Conservation (phyloP, 2,113 vertebrate genomes). For the Halcyon senegalensis region DNA sequence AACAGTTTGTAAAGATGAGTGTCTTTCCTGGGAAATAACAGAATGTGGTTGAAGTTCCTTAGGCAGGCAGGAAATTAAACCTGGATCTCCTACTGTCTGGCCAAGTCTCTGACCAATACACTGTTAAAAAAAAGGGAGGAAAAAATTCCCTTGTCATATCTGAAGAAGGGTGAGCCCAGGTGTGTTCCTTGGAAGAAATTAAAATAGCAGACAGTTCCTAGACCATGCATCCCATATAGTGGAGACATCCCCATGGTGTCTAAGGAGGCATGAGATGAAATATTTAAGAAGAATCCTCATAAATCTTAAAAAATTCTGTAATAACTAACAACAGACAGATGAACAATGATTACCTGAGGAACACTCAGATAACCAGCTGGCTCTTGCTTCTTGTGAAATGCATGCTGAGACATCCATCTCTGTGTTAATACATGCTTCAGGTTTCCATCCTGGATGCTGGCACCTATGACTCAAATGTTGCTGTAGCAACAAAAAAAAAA, state of each 20-base stretch:
- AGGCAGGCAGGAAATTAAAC: constrained; percentile 22
- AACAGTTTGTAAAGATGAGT: not conserved
- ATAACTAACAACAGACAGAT: not conserved
- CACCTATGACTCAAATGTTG: not conserved
- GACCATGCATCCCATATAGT: not conserved
- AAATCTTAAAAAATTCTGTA: not conserved
- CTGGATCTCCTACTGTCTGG: not conserved
- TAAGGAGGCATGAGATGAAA: not conserved
- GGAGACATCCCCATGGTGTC: not conserved
- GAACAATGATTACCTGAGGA: not conserved
- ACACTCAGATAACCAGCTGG: not conserved
- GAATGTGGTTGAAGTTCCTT: not conserved
- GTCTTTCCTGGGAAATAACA: constrained; percentile 39
- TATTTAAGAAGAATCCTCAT: not conserved
- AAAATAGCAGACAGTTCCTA: not conserved
- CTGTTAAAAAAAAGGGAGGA: not conserved
- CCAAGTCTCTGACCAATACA: not conserved
- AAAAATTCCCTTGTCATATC: not conserved
- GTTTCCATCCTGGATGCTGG: not conserved
- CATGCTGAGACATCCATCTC: not conserved
- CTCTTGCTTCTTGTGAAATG: not conserved
- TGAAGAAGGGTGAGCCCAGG: not conserved
- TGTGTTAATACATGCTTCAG: not conserved
- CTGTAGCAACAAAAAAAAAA: not conserved
- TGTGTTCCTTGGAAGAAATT: not conserved